Base-by-base conservation (phyloP, 2,797 vertebrate genomes). In the Pseudochromis fuscus region DNA sequence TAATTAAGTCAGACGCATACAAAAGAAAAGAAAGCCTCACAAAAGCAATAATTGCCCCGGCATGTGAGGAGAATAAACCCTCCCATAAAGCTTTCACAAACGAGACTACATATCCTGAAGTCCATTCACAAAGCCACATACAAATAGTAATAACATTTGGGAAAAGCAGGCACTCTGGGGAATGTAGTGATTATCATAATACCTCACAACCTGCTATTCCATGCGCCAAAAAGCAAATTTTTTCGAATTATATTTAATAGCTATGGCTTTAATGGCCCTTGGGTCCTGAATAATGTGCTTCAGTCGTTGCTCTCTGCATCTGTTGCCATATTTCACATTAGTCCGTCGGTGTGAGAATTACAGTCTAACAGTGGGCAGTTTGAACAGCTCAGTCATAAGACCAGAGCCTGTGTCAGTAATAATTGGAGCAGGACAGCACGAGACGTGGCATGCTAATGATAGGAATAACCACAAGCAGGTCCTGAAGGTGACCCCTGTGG, bases 211-310 rank as follows among this genome's bases (percentile, higher is more conserved):
- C 82, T 89, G 86, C 76, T 75, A 84, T 85, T 85, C 65, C 69
- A 83, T 16, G 67, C 0, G 67, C 85, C 85, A 87, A 87, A 92
- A 87, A 91, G 84, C 86, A 63, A 79, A 84, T 84, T 91, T 85
- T 75, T 84, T 86, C 82, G 85, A 90, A 91, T 92, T 81, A 87
- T 83, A 89, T 88, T 91, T 92, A 93, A 92, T 89, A 84, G 79
- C 60, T 69, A 42, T 76, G 72, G 86, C 70, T 88, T 79, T 85
- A 69, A 77, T 82, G 82, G 79, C 87, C 84, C 82, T 66, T 52
- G 85, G 89, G 89, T 74, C 72, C 81, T 74, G 73, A 84, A 87
- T 88, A 88, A 85, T 89, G 86, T 65, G 77, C 82, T 85, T 84
- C 75, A 75, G 77, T 67, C 45, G 50, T 60, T 81, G 67, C 80